Conservation (phyloP, 2,888 invertebrate genomes). For the Cactoblastis cactorum region DNA sequence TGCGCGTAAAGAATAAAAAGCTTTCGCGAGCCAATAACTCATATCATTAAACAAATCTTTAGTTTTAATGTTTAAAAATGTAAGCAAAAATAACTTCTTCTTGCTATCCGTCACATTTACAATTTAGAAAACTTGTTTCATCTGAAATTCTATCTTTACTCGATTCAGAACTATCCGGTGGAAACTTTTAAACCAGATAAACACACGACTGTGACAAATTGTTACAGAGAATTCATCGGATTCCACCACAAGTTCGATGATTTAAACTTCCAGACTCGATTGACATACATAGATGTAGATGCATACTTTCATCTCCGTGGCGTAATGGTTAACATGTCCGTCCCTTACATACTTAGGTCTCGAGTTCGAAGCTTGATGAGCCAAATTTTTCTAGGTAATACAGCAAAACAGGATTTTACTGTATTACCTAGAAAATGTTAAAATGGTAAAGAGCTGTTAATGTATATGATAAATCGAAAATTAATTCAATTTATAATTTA, state of each 20-base stretch:
- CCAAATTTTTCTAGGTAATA: no score
- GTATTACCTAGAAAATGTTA: no score
- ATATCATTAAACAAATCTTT: neutral
- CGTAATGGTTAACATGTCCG: no score
- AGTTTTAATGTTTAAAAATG: neutral
- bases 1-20: no score
- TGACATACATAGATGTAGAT: no score
- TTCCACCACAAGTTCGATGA: neutral
- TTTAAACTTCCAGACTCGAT: slow-evolving; percentile 6
- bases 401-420: no score
- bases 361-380: no score
- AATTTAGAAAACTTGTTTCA: neutral
- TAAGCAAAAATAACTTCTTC: neutral
- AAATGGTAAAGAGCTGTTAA: no score
- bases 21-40: neutral
- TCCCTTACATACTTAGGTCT: no score
- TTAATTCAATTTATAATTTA: no score
- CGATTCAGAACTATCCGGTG: neutral
- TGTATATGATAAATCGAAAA: no score
- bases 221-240: slow-evolving; percentile 16
- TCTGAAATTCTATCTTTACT: neutral
- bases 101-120: neutral
- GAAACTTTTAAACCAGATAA: slow-evolving; percentile 10
- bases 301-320: no score
- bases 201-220: slow-evolving; percentile 19